Base-by-base conservation (phyloP, 2,113 vertebrate genomes). In the Ceyx margarethae region DNA sequence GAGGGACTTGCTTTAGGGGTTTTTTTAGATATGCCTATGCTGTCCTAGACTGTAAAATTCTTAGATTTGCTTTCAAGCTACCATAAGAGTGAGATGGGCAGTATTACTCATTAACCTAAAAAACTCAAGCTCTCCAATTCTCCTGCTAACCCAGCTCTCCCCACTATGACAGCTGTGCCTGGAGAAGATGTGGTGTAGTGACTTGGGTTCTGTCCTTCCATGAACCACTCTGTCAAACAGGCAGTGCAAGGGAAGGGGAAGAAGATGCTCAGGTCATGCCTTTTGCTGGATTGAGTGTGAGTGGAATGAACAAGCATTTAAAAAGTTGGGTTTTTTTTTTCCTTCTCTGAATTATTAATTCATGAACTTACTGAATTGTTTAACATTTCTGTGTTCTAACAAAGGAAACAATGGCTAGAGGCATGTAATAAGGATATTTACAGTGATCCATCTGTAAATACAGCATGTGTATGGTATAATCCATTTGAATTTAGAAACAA, bases 401-500 rank as follows among this genome's bases (percentile, higher is more conserved):
- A 79, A 90, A 84, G 22, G 54, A 81, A 68, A 89, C 61, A 88
- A 68, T 68, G 86, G 57, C 29, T 88, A 40, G 61, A 85, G 35
- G 60, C 31, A 42, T 35, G 40, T 79, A 84, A 79, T 48, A 37
- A 81, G 13, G 31, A 65, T 81, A 91, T 84, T 90, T 93, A 72
- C 25, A 53, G 37, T 81, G 93, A 95, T 76, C 45, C 50, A 26
- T 79, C 28, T 89, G 62, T 89, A 95, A 89, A 93, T 93, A 65
- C 26, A 90, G 19, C 31, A 45, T 26, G 23, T 65, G 31, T 65
- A 58, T 50, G 21, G 13, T 75, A 54, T 71, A 91, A 90, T 65
- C 53, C 21, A 43, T 64, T 74, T 57, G 53, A 65, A 56, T 72
- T 37, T 72, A 68, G 53, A 68, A 78, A 65, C 18, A 91, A 78